Conservation (phyloP, 2,113 vertebrate genomes). For the Amphilophus citrinellus region DNA sequence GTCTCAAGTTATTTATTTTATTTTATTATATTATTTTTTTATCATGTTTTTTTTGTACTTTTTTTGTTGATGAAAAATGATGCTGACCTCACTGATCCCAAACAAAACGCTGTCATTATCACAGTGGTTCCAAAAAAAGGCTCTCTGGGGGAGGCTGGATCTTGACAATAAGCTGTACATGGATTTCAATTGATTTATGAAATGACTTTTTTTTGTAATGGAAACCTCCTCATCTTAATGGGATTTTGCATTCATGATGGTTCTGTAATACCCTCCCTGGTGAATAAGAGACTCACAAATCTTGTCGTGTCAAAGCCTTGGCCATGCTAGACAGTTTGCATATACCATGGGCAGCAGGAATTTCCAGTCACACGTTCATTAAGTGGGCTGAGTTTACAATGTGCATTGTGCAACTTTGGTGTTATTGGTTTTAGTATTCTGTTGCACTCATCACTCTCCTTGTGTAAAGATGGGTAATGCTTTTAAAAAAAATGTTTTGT, state of each 20-base stretch:
- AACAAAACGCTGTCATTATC: conserved; percentile 40
- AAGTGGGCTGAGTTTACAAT: background rate
- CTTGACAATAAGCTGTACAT: conserved; percentile 13
- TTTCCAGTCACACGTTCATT: background rate
- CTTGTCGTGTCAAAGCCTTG: background rate
- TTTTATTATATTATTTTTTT: rapidly evolving
- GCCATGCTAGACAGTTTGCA: background rate
- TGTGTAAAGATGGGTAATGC: background rate
- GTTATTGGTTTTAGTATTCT: background rate
- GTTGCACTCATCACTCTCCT: background rate
- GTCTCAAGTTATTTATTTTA: conserved; percentile 20
- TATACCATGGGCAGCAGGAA: background rate
- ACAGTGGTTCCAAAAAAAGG: background rate
- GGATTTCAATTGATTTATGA: conserved; percentile 48
- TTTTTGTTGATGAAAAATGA: conserved; percentile 7
- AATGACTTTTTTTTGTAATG: conserved; percentile 39
- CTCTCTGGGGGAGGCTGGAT: conserved; percentile 25
- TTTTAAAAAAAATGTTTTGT: background rate
- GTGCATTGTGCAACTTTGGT: background rate
- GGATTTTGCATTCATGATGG: conserved; percentile 35
- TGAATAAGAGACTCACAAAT: conserved; percentile 42
- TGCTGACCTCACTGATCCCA: background rate
- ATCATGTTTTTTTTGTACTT: no score
- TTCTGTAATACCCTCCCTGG: conserved; percentile 49
- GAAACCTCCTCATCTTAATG: conserved; percentile 31